Evolutionary conservation across 2,888 invertebrate genomes (phyloP).

Genomic region (Nephrotoma flavescens): DNA sequence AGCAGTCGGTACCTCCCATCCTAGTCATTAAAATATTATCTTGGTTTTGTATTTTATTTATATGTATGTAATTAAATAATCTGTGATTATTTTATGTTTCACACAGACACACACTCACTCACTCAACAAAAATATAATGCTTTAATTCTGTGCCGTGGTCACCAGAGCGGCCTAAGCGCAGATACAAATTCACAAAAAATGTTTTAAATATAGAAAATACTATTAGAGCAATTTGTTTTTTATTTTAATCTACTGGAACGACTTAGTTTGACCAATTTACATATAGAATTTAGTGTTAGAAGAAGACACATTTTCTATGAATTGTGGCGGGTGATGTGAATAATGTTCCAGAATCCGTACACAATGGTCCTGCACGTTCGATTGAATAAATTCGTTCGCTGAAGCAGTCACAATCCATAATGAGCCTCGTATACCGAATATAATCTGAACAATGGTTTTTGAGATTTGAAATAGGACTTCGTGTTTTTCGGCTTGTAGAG

Average conservation of each 20-base stretch:
- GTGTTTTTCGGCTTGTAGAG: constrained; percentile 14
- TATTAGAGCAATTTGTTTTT: not conserved
- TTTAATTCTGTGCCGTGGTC: not conserved
- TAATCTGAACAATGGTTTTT: constrained; percentile 12
- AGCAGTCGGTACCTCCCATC: not conserved
- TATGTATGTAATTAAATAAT: not conserved
- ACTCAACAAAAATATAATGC: not conserved
- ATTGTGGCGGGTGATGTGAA: not conserved
- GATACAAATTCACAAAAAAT: not conserved
- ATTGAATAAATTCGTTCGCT: not conserved
- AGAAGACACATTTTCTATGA: not conserved
- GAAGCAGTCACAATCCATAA: constrained; percentile 12
- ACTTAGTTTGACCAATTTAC: not conserved
- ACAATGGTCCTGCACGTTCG: constrained; percentile 1
- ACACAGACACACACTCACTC: not conserved
- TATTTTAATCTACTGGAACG: not conserved
- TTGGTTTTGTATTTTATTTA: not conserved
- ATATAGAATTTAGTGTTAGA: not conserved
- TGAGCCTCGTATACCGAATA: constrained; percentile 15
- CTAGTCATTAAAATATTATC: not conserved
- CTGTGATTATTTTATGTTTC: not conserved
- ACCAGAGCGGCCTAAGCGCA: not conserved
- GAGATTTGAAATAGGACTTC: constrained; percentile 14
- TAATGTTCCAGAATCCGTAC: not conserved
- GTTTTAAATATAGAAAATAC: not conserved